These are phyloP conservation scores for Augochlorella aurata DNA, from an alignment of 2,888 invertebrate genomes.

Conservation along the genomic window DNA sequence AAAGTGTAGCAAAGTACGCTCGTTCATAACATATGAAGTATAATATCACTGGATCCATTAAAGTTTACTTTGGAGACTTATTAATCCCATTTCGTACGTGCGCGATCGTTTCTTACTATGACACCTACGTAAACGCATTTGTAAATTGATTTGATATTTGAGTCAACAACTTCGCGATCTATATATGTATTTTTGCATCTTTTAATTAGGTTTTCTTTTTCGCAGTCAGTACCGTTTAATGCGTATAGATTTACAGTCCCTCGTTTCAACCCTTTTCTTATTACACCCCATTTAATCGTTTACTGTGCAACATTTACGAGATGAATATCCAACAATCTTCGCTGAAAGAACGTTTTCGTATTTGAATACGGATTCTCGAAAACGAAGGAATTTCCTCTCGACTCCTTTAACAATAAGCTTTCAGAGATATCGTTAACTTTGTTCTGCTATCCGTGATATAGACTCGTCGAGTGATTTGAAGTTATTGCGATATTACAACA, in stretches of 20 bases:
- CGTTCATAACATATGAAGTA: slow-evolving; percentile 49
- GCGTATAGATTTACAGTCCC: slow-evolving; percentile 17
- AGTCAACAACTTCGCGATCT: slow-evolving; percentile 46
- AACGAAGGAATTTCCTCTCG: slow-evolving; percentile 18
- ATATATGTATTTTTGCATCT: slow-evolving; percentile 5
- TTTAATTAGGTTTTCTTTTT: slow-evolving; percentile 17
- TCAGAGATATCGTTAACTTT: slow-evolving; percentile 23
- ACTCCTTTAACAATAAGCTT: background rate
- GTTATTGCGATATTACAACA: slow-evolving; percentile 57
- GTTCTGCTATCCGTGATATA: slow-evolving; percentile 19
- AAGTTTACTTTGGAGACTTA: slow-evolving; percentile 37
- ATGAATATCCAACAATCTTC: background rate
- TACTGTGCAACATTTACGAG: background rate
- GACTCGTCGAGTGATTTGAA: slow-evolving; percentile 41
- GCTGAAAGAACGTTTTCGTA: background rate
- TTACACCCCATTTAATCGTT: slow-evolving; percentile 7
- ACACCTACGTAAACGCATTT: slow-evolving; percentile 41
- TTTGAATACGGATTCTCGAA: background rate
- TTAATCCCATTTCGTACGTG: slow-evolving; percentile 28
- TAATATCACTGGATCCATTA: slow-evolving; percentile 54
- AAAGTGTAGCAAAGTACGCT: slow-evolving; percentile 59
- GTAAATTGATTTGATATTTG: slow-evolving; percentile 50
- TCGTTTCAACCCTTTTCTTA: slow-evolving; percentile 28
- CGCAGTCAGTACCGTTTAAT: slow-evolving; percentile 28
- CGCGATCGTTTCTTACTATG: slow-evolving; percentile 34